These are phyloP conservation scores for Leptosomus discolor DNA, from an alignment of 2,113 vertebrate species.

Conservation along the genomic window DNA sequence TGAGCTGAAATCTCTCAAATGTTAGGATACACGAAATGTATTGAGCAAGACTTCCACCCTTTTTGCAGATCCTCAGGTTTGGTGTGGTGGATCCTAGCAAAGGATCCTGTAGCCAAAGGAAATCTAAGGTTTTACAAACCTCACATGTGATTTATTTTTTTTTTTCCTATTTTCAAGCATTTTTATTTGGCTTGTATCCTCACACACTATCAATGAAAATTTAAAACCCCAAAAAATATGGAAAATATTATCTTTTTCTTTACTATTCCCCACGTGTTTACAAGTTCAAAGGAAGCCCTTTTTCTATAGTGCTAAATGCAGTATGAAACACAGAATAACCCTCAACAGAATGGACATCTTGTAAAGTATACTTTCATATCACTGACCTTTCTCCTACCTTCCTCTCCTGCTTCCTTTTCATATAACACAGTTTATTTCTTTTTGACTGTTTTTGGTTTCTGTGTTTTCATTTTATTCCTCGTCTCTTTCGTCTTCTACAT, in stretches of 20 bases:
- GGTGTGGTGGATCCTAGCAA: background rate
- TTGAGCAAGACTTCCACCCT: background rate
- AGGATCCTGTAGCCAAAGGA: rapidly evolving
- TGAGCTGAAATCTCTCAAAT: background rate
- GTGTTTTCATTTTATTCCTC: background rate
- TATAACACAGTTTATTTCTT: background rate
- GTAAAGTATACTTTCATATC: background rate
- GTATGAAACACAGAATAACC: background rate
- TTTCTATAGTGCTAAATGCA: background rate
- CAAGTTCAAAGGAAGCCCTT: background rate
- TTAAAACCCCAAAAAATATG: background rate
- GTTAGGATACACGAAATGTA: background rate
- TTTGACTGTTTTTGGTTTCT: background rate
- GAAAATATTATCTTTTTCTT: background rate
- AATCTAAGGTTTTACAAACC: background rate
- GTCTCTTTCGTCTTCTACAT: background rate
- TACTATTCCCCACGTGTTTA: background rate
- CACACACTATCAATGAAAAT: background rate
- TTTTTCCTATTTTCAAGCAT: no score
- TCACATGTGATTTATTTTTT: background rate
- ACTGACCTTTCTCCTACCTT: background rate
- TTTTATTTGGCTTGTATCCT: background rate
- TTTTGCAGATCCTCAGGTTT: background rate
- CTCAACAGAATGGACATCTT: background rate
- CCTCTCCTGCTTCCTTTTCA: background rate